Evolutionary conservation across 2,797 vertebrate species (phyloP).

Genomic region (Carapus acus): DNA sequence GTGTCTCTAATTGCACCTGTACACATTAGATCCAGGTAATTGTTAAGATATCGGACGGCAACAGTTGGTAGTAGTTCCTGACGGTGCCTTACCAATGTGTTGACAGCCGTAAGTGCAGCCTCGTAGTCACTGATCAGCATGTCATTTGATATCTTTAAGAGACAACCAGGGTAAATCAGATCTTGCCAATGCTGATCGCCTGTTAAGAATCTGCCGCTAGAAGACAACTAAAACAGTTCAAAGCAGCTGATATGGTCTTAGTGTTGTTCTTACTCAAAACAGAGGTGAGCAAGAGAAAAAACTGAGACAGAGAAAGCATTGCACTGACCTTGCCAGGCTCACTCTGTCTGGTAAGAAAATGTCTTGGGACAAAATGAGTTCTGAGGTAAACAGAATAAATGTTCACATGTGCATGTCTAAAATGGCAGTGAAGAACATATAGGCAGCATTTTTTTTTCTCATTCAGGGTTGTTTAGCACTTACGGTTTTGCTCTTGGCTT

Average conservation of each 20-base stretch:
- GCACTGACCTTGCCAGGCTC: constrained; percentile 30
- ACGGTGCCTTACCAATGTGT: constrained; percentile 68
- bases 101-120: constrained; percentile 66
- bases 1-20: constrained; percentile 42
- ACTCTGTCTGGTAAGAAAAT: constrained; percentile 35
- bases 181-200: too few relatives aligned
- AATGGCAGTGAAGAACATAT: constrained; percentile 6
- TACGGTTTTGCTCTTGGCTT: constrained; percentile 49
- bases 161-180: constrained; percentile 8
- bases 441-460: not conserved
- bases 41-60: not conserved
- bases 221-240: too few relatives aligned
- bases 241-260: not conserved
- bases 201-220: not conserved
- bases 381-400: constrained; percentile 39
- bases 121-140: constrained; percentile 72
- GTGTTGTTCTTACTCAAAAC: not conserved
- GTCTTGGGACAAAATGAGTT: constrained; percentile 63
- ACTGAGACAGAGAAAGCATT: constrained; percentile 2
- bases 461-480: constrained; percentile 13
- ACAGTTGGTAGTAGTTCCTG: not conserved
- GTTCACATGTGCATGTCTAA: not conserved
- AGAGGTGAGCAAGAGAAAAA: constrained; percentile 8
- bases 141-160: constrained; percentile 56
- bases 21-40: constrained; percentile 8